These are phyloP conservation scores for Phrynocephalus vlangalii DNA, from an alignment of 2,797 vertebrate genomes.

Conservation along the genomic window DNA sequence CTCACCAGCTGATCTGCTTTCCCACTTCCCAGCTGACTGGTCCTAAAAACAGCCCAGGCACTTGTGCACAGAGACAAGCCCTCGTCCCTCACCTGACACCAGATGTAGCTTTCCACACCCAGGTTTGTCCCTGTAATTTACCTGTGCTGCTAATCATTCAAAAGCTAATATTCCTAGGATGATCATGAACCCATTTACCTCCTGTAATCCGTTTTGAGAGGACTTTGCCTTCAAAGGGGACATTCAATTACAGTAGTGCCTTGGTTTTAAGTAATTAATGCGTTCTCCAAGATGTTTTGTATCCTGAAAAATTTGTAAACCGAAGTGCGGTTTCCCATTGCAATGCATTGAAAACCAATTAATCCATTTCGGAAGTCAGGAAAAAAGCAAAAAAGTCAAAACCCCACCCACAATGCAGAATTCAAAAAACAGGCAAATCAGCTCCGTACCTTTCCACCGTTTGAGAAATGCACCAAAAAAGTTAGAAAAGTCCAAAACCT, in stretches of 20 bases:
- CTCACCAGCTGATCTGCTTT: background rate
- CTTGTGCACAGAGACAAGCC: background rate
- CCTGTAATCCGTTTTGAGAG: background rate
- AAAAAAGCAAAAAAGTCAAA: too few relatives aligned
- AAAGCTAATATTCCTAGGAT: background rate
- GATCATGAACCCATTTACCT: background rate
- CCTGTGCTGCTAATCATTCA: background rate
- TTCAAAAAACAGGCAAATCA: too few relatives aligned
- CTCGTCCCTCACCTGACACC: background rate
- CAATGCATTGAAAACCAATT: too few relatives aligned
- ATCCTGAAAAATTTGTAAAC: too few relatives aligned
- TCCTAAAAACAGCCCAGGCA: background rate
- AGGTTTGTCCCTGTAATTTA: background rate
- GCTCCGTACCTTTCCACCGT: too few relatives aligned
- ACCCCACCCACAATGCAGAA: too few relatives aligned
- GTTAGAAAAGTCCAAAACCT: too few relatives aligned
- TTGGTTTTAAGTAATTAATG: too few relatives aligned
- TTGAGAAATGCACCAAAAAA: too few relatives aligned
- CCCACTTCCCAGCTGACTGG: background rate
- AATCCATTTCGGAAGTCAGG: too few relatives aligned
- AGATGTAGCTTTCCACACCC: background rate
- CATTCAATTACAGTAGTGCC: background rate
- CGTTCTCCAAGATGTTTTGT: too few relatives aligned
- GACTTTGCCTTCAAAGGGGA: background rate
- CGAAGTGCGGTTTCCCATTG: too few relatives aligned